Conservation (phyloP, 2,113 vertebrate genomes). For the Aspiorhynchus laticeps region DNA sequence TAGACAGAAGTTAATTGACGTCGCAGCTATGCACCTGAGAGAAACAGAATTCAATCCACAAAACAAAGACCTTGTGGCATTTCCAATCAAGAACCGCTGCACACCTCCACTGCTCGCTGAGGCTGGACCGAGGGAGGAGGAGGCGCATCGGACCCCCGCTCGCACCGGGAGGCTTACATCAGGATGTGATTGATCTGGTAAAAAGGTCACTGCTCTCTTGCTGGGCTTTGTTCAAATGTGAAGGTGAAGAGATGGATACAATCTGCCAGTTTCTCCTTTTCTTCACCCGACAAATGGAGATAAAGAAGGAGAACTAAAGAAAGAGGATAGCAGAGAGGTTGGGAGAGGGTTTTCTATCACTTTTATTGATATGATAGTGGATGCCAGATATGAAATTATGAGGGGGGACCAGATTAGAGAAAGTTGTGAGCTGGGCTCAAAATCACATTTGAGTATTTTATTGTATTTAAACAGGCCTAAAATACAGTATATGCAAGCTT, state of each 20-base stretch:
- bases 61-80: slow-evolving; percentile 36
- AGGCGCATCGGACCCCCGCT: slow-evolving; percentile 56
- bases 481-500: too few species aligned
- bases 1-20: slow-evolving; percentile 32
- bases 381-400: neutral
- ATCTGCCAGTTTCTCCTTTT: slow-evolving; percentile 42
- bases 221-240: slow-evolving; percentile 47
- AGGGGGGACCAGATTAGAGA: neutral
- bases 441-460: neutral
- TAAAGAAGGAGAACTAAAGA: slow-evolving; percentile 12
- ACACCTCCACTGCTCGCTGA: slow-evolving; percentile 38
- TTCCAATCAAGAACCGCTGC: neutral
- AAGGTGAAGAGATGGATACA: slow-evolving; percentile 32
- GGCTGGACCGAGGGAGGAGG: slow-evolving; percentile 24
- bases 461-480: too few species aligned
- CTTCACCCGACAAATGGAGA: slow-evolving; percentile 7
- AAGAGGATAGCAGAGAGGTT: neutral
- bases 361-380: neutral
- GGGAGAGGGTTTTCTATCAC: neutral
- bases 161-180: slow-evolving; percentile 65
- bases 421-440: neutral
- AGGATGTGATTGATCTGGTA: slow-evolving; percentile 69
- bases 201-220: slow-evolving; percentile 73
- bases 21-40: slow-evolving; percentile 9
- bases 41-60: slow-evolving; percentile 16